These are phyloP conservation scores for Caretta caretta DNA, from an alignment of 2,113 vertebrate species.

Conservation along the genomic window DNA sequence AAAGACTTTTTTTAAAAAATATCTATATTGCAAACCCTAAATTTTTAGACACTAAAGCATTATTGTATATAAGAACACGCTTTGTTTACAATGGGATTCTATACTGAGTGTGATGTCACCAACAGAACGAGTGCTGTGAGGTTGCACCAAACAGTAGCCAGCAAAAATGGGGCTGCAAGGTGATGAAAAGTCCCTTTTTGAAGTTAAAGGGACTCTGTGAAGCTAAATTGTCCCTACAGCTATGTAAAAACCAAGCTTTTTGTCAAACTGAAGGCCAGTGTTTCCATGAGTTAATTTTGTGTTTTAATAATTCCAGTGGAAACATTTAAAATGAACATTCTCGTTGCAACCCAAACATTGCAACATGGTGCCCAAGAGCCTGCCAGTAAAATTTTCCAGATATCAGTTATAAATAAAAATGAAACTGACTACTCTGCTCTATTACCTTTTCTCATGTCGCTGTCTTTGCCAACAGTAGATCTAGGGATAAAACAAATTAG, in stretches of 20 bases:
- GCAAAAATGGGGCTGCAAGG: background rate
- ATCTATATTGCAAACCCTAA: background rate
- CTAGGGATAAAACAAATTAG: background rate
- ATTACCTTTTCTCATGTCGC: background rate
- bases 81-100: background rate
- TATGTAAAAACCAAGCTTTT: background rate
- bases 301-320: background rate
- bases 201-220: background rate
- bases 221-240: background rate
- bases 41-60: background rate
- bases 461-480: background rate
- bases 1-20: background rate
- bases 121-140: background rate
- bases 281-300: background rate
- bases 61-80: background rate
- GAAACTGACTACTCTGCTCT: background rate
- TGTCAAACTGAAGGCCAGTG: background rate
- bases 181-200: background rate
- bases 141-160: background rate
- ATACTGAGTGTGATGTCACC: background rate
- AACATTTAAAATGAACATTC: background rate
- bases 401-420: background rate
- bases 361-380: background rate
- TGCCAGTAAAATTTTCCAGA: background rate
- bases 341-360: background rate